Evolutionary conservation across 2,888 invertebrate species (phyloP), one percentile per base, ranked within the genome.

Genomic region (Entomobrya multifasciata): DNA sequence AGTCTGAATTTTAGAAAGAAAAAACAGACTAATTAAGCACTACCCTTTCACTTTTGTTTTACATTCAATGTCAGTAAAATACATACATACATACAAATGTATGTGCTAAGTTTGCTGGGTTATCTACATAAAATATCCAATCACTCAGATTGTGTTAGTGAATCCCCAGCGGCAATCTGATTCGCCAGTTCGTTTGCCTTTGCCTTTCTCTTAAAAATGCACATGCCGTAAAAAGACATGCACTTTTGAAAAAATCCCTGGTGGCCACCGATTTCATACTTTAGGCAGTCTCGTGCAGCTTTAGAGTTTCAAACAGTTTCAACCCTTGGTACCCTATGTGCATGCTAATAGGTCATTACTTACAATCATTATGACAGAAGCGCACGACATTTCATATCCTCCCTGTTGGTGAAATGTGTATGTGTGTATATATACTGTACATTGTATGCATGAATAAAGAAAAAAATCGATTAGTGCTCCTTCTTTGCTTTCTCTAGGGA

Each of bases 321-420:
- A 82, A 49, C 82, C 74, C 76, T 44, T 30, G 15, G 52, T 82
- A 76, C 82, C 82, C 82, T 82, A 72, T 77, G 44, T 57, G 72
- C 60, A 79, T 79, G 79, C 55, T 85, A 78, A 78, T 85, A 72
- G 78, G 78, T 79, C 85, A 78, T 85, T 85, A 78, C 36, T 52
- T 57, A 70, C 30, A 47, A 78, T 85, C 85, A 72, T 85, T 85
- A 85, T 72, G 85, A 52, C 67, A 62, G 36, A 52, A 67, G 55
- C 55, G 55, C 44, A 65, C 65, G 77, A 67, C 77, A 30, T 41
- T 25, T 65, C 49, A n/a, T 17, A 67, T 52, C 30, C 65, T 20
- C 13, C 22, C 20, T 60, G 3, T 1, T 25, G n/a, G 17, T 25
- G 8, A 22, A 1, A 30, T 22, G 13, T 65, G n/a, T 36, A 10